These are phyloP conservation scores for Ataeniobius toweri DNA, from an alignment of 2,797 vertebrate species.

Conservation along the genomic window DNA sequence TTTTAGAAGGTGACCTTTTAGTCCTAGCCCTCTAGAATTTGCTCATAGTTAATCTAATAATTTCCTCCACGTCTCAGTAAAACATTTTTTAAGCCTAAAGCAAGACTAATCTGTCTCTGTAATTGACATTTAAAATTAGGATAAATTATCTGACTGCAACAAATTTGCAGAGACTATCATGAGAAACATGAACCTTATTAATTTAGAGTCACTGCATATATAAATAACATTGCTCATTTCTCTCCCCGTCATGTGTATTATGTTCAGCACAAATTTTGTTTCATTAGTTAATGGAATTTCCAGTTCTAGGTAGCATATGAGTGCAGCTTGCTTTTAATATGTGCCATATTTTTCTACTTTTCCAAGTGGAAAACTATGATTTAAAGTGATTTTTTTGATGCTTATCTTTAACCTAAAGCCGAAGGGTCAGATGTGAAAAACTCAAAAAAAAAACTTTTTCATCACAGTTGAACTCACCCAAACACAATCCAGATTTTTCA, in stretches of 20 bases:
- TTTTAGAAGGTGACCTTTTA: not conserved
- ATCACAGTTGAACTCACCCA: constrained; percentile 31
- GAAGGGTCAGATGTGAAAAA: constrained; percentile 19
- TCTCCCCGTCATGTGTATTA: not conserved
- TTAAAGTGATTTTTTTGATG: not conserved
- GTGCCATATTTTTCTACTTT: not conserved
- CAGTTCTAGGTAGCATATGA: not conserved
- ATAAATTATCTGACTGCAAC: not conserved
- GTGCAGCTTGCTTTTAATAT: not conserved
- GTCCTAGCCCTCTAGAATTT: not conserved
- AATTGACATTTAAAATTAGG: not conserved
- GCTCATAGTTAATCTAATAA: constrained; percentile 4
- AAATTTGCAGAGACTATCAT: not conserved
- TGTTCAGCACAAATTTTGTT: constrained; percentile 12
- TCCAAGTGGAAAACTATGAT: not conserved
- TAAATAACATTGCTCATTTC: not conserved
- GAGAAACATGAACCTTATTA: constrained; percentile 1
- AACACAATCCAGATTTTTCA: constrained; percentile 60
- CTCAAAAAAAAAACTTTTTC: constrained; percentile 13
- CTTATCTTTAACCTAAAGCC: constrained; percentile 21
- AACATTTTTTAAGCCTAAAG: not conserved
- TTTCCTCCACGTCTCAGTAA: not conserved
- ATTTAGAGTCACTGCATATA: not conserved
- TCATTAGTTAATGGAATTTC: constrained; percentile 1
- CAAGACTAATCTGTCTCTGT: not conserved